Percentiles rank a stretch among this genome's conserved stretches.
Conservation (phyloP, 2,888 invertebrate genomes). For the Scaptomyza flava region DNA sequence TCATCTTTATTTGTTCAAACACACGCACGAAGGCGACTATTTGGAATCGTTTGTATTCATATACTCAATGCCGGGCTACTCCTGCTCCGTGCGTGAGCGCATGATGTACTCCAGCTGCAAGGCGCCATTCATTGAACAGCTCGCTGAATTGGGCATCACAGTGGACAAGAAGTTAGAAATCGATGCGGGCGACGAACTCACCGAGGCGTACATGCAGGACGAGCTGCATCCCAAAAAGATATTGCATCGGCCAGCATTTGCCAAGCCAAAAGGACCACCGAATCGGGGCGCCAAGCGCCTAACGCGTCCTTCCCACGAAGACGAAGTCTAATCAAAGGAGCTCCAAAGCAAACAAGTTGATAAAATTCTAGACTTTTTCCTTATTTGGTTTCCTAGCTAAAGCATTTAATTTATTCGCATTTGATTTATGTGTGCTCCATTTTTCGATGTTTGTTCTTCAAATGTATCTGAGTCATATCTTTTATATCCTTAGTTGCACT, state of each 20-base stretch:
- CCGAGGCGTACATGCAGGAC: conserved; percentile 94
- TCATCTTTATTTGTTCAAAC: conserved; percentile 93
- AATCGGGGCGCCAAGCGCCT: conserved; percentile 95
- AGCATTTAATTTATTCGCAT: conserved; percentile 75
- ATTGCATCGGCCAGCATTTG: conserved; percentile 95
- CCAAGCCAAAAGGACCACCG: conserved; percentile 98
- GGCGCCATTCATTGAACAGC: conserved; percentile 93
- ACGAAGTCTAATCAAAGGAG: conserved; percentile 75
- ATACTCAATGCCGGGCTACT: conserved; percentile 99
- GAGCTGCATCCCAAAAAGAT: conserved; percentile 97
- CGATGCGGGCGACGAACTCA: conserved; percentile 94
- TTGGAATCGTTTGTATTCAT: conserved; percentile 96
- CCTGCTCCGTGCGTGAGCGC: conserved; percentile 97
- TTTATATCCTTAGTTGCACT: conserved; percentile 58
- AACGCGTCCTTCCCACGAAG: conserved; percentile 86
- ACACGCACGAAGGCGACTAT: conserved; percentile 96
- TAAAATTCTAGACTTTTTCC: conserved; percentile 15
- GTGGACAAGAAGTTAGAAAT: conserved; percentile 97
- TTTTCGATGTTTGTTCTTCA: conserved; percentile 30
- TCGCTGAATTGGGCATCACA: conserved; percentile 91
- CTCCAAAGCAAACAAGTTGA: conserved; percentile 42
- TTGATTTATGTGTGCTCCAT: conserved; percentile 44
- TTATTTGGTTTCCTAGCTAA: conserved; percentile 47
- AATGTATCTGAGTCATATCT: conserved; percentile 52
- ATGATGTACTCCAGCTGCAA: conserved; percentile 99